Base-by-base conservation (phyloP, 2,113 vertebrate species). In the Apeltes quadracus region DNA sequence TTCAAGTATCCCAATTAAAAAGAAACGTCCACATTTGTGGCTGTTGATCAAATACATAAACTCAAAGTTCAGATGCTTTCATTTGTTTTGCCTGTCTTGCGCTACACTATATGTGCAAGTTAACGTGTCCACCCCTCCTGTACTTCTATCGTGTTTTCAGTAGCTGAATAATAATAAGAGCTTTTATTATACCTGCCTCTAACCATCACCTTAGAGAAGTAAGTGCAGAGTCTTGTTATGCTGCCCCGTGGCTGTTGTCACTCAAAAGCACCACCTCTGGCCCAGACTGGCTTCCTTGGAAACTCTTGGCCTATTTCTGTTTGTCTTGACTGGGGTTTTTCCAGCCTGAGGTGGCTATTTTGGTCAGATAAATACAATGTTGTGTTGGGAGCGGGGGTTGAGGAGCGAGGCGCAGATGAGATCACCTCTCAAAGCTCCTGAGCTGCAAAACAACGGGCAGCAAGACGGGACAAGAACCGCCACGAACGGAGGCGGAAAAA, bases 281-380 rank as follows among this genome's bases (percentile, higher is more conserved):
- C 78, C 73, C 87, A 88, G 88, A 86, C 87, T 61, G 84, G 72
- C 81, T 90, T 87, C 87, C 85, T 87, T 88, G 87, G 87, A 89
- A 90, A 92, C 73, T 84, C 77, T 81, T 61, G 81, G 75, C 79
- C 75, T 86, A 86, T 85, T 92, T 91, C 84, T 90, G 87, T 90
- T 90, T 78, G 80, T 85, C 82, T 88, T 84, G 83, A 82, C 69
- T 50, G 64, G 89, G 88, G 90, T 93, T 90, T 93, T 93, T 94
- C 92, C 92, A 92, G 88, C 79, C 87, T 69, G 74, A 88, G 86
- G 88, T 81, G 88, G 81, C 88, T 94, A 92, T 94, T 93, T 93
- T 84, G 87, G 93, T 92, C 90, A 84, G 84, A 93, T 90, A 93
- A 94, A 92, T 90, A 88, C 85, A 85, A 84, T 86, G 88, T 90